phyloP scores from a whole-genome alignment of 2,888 invertebrate genomes.

The Drosophila multiciliata region DNA sequence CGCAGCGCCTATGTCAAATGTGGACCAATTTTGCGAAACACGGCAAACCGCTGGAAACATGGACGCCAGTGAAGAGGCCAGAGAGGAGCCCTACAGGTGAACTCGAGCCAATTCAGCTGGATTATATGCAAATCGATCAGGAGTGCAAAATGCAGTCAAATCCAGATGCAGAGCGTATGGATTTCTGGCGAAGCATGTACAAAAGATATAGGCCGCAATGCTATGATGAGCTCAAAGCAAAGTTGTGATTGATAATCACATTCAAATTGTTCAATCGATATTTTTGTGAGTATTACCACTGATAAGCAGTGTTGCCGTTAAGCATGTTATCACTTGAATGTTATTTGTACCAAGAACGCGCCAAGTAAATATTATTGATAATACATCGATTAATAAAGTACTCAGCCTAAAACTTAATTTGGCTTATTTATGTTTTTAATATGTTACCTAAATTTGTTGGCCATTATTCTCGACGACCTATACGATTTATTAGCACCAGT shows the following conservation, averaged over 20 bases:
- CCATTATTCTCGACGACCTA: neutral
- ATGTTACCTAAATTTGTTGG: neutral
- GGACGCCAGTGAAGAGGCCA: constrained; percentile 72
- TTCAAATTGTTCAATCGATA: neutral
- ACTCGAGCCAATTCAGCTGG: constrained; percentile 58
- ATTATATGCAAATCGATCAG: constrained; percentile 80
- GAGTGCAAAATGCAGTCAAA: constrained; percentile 74
- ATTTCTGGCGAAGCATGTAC: constrained; percentile 83
- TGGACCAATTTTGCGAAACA: constrained; percentile 89
- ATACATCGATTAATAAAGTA: neutral
- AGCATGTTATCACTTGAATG: neutral
- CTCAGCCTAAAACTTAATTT: neutral
- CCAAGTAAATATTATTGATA: neutral
- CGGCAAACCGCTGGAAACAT: constrained; percentile 85
- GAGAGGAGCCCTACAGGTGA: constrained; percentile 6
- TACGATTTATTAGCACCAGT: neutral
- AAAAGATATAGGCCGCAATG: constrained; percentile 72
- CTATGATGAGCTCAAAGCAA: constrained; percentile 61
- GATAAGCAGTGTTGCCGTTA: neutral
- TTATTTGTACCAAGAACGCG: neutral
- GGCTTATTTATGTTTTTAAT: neutral
- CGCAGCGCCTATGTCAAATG: constrained; percentile 86
- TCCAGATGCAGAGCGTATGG: constrained; percentile 79
- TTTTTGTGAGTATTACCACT: neutral
- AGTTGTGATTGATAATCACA: constrained; percentile 51